phyloP scores from a whole-genome alignment of 2,888 invertebrate genomes.

The Spisula solida region DNA sequence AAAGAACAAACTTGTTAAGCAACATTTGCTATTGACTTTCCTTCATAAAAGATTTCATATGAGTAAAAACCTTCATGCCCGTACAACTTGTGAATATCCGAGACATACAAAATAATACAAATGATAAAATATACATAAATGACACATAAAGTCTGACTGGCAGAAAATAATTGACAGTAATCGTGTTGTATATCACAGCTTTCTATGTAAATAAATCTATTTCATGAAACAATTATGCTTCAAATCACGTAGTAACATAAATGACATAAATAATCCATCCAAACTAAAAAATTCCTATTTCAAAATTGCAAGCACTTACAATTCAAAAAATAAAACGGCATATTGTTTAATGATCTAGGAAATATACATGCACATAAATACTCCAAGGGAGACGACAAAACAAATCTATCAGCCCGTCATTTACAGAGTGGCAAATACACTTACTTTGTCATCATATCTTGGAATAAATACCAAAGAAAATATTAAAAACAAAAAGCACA shows the following conservation, averaged over 20 bases:
- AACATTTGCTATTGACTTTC: background rate
- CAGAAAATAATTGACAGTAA: background rate
- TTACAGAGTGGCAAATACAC: too few relatives aligned
- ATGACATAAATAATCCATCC: background rate
- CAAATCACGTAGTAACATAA: background rate
- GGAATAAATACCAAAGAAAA: background rate
- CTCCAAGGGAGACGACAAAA: background rate
- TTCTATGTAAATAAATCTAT: background rate
- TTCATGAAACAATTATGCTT: constrained; percentile 8
- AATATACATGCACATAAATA: background rate
- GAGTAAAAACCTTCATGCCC: background rate
- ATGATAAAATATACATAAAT: constrained; percentile 18
- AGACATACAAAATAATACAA: background rate
- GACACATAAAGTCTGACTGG: constrained; percentile 9
- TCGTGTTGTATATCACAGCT: background rate
- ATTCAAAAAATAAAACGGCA: background rate
- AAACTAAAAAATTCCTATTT: background rate
- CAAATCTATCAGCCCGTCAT: too few relatives aligned
- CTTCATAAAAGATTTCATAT: background rate
- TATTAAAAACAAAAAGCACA: background rate
- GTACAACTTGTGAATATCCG: constrained; percentile 4
- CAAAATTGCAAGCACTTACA: background rate
- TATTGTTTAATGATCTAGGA: background rate
- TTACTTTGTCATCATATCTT: too few relatives aligned
- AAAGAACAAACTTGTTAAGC: background rate